Conservation (phyloP, 1,140 invertebrate species). For the Drosophila ficusphila region DNA sequence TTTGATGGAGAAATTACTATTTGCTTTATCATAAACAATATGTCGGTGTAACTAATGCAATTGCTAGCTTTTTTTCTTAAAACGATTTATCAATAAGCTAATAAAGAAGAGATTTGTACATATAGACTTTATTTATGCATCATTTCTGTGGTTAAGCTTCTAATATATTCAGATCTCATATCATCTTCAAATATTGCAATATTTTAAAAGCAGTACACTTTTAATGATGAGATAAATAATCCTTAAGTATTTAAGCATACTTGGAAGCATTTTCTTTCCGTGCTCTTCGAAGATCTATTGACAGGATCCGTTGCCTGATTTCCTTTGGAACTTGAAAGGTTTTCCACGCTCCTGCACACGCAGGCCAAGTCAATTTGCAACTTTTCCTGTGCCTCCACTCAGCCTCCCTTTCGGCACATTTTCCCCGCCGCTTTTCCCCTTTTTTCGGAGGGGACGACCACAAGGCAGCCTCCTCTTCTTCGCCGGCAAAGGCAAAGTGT, state of each 20-base stretch:
- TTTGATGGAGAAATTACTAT: too few relatives aligned
- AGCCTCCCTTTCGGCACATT: neutral
- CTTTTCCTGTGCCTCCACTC: slow-evolving; percentile 34
- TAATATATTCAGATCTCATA: too few relatives aligned
- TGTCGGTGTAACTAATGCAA: too few relatives aligned
- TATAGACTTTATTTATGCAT: too few relatives aligned
- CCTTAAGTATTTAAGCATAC: too few relatives aligned
- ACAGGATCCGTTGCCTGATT: slow-evolving; percentile 39
- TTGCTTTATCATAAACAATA: too few relatives aligned
- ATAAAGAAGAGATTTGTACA: too few relatives aligned
- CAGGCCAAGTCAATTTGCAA: slow-evolving; percentile 65
- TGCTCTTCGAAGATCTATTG: slow-evolving; percentile 12
- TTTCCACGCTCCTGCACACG: slow-evolving; percentile 12
- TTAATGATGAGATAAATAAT: neutral
- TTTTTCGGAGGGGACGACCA: slow-evolving; percentile 18
- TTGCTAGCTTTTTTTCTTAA: too few relatives aligned
- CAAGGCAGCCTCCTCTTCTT: slow-evolving; percentile 39
- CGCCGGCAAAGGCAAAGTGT: slow-evolving; percentile 55
- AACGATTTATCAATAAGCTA: too few relatives aligned
- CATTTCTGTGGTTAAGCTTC: too few relatives aligned
- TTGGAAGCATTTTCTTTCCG: neutral
- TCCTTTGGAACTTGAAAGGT: slow-evolving; percentile 47
- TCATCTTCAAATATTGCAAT: too few relatives aligned
- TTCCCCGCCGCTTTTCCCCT: neutral
- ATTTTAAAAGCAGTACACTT: too few relatives aligned